These are phyloP conservation scores for Clarias pachynema DNA, from an alignment of 2,797 vertebrate genomes.

Conservation along the genomic window DNA sequence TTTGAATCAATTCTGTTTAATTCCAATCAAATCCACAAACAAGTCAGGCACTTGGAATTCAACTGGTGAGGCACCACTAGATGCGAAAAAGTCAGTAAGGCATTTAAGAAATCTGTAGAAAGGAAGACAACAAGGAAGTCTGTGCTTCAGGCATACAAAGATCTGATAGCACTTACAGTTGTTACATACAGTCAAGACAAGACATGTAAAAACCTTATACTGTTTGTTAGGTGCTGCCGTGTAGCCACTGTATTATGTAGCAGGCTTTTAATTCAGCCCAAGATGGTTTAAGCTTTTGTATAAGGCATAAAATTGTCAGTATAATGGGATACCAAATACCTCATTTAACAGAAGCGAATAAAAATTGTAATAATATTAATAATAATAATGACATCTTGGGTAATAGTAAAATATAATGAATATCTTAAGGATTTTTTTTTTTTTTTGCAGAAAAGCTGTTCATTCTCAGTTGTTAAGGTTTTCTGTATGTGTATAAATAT, in stretches of 20 bases:
- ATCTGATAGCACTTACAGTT: conserved; percentile 16
- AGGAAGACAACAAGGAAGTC: background rate
- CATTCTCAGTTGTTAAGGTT: conserved; percentile 22
- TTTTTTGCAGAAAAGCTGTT: conserved; percentile 4
- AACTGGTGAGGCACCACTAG: background rate
- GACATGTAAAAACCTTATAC: background rate
- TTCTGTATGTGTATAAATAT: background rate
- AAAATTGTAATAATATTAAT: background rate
- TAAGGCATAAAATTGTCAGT: conserved; percentile 15
- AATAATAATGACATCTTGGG: background rate
- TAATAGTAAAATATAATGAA: conserved; percentile 29
- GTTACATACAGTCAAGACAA: background rate
- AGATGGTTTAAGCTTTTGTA: background rate
- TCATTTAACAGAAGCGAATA: background rate
- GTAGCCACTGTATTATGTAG: background rate
- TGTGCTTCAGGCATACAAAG: no score
- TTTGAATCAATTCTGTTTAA: background rate
- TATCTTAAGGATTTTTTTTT: conserved; percentile 2
- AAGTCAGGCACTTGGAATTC: conserved; percentile 23
- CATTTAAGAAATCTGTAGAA: background rate
- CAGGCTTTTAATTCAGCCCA: background rate
- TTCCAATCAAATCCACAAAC: conserved; percentile 12
- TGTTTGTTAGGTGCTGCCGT: background rate
- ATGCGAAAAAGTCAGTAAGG: background rate
- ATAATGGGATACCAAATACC: background rate